These are phyloP conservation scores for Nezara viridula DNA, from an alignment of 2,888 invertebrate species.

Conservation along the genomic window DNA sequence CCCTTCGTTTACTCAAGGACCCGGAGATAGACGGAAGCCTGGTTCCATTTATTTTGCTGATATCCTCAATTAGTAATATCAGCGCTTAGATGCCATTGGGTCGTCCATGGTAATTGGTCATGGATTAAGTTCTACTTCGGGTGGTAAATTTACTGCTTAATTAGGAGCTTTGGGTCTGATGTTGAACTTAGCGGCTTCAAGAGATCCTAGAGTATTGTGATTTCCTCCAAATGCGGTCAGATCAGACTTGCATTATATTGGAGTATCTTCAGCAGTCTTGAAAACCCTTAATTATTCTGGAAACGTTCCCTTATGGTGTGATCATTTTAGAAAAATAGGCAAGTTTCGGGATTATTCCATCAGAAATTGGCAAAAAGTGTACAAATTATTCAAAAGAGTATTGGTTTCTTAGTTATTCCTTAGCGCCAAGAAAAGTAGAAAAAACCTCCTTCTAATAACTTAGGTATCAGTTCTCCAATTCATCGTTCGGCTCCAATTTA, in stretches of 20 bases:
- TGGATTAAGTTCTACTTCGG: constrained; percentile 2
- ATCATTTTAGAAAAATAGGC: no score
- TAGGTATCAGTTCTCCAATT: no score
- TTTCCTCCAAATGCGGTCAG: neutral
- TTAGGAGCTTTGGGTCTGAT: neutral
- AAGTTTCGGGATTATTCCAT: no score
- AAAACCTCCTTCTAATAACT: no score
- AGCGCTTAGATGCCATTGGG: neutral
- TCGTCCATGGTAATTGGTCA: neutral
- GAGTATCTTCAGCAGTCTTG: no score
- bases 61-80: constrained; percentile 9
- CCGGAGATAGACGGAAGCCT: neutral
- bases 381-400: no score
- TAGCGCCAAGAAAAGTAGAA: no score
- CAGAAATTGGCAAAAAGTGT: no score
- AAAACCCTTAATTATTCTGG: no score
- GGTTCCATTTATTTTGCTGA: neutral
- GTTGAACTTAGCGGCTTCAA: neutral
- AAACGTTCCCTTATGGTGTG: no score
- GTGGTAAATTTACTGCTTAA: constrained; percentile 11
- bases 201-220: neutral
- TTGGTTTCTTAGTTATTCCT: no score
- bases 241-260: neutral
- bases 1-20: neutral
- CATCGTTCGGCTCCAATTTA: no score